Conservation (phyloP, 2,797 vertebrate species). For the Melanotaenia parkinsoni region DNA sequence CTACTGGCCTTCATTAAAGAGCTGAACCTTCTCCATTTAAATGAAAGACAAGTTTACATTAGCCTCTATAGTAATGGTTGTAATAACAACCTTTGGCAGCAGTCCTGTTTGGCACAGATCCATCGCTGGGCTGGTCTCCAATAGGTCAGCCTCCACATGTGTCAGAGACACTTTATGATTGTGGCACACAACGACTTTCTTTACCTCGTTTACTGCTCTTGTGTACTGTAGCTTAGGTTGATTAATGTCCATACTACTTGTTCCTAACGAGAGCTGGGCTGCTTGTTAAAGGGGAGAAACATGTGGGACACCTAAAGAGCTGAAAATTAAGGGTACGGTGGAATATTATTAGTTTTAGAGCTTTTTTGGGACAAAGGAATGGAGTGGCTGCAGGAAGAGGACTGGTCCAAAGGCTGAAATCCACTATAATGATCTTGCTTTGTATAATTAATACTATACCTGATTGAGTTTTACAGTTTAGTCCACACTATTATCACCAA, state of each 20-base stretch:
- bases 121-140: slow-evolving; percentile 57
- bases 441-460: not conserved
- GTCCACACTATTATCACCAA: not conserved
- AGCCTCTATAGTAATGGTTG: slow-evolving; percentile 47
- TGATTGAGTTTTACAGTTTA: not conserved
- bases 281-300: slow-evolving; percentile 67
- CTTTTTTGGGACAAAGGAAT: slow-evolving; percentile 29
- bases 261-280: slow-evolving; percentile 68
- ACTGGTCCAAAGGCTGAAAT: slow-evolving; percentile 13
- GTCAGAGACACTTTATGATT: slow-evolving; percentile 61
- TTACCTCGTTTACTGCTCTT: slow-evolving; percentile 47
- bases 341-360: slow-evolving; percentile 41
- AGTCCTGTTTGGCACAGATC: slow-evolving; percentile 48
- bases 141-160: slow-evolving; percentile 71
- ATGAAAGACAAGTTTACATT: slow-evolving; percentile 58
- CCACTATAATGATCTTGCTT: not conserved
- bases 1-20: slow-evolving; percentile 19
- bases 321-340: slow-evolving; percentile 54
- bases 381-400: slow-evolving; percentile 40
- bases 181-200: slow-evolving; percentile 46
- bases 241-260: slow-evolving; percentile 70
- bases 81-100: slow-evolving; percentile 60
- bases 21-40: slow-evolving; percentile 39
- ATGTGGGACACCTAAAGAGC: slow-evolving; percentile 65
- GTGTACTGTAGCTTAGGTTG: slow-evolving; percentile 46